Conservation (phyloP, 2,797 vertebrate genomes). For the Halcyon chelicuti region DNA sequence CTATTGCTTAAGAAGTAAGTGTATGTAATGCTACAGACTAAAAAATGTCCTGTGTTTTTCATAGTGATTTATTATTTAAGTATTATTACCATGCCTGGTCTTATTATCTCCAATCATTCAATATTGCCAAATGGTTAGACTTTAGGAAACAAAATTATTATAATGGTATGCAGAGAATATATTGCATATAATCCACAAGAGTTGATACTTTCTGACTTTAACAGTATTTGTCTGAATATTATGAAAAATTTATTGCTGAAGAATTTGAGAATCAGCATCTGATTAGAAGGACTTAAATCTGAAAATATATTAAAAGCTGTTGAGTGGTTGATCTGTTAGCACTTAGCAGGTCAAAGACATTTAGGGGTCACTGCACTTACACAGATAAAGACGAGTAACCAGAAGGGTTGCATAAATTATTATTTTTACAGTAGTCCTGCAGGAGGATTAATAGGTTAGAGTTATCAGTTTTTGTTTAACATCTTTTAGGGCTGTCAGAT, state of each 20-base stretch:
- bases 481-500: slow-evolving; percentile 60
- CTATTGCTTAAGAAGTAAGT: not conserved
- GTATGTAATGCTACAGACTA: not conserved
- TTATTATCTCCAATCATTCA: not conserved
- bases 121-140: not conserved
- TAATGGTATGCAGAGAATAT: not conserved
- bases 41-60: not conserved
- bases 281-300: slow-evolving; percentile 30
- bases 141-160: not conserved
- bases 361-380: slow-evolving; percentile 55
- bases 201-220: not conserved
- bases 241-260: slow-evolving; percentile 16
- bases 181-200: not conserved
- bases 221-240: not conserved
- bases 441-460: slow-evolving; percentile 58
- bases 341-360: slow-evolving; percentile 56
- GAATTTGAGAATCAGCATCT: not conserved
- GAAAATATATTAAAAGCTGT: slow-evolving; percentile 39
- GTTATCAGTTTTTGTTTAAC: slow-evolving; percentile 68
- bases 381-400: slow-evolving; percentile 47
- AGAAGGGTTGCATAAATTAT: slow-evolving; percentile 51
- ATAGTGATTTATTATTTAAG: not conserved
- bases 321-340: slow-evolving; percentile 54
- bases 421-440: slow-evolving; percentile 52
- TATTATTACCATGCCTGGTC: not conserved